A percentile compares a stretch with the other conserved stretches of the same genome.
These are phyloP conservation scores for Crotalus adamanteus DNA, from an alignment of 2,797 vertebrate species.

Conservation along the genomic window DNA sequence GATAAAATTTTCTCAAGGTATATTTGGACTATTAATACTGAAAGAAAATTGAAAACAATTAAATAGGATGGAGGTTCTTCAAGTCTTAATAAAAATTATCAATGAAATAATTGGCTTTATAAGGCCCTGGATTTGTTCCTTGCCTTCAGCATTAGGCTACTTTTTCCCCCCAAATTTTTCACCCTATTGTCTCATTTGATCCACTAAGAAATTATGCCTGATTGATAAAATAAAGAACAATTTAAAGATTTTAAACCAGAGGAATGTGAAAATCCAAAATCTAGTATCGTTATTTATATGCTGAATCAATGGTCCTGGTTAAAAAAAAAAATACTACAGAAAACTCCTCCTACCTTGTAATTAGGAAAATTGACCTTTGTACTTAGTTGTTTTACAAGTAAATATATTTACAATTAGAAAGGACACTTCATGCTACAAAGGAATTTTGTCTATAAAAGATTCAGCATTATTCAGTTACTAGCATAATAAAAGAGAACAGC, in stretches of 20 bases:
- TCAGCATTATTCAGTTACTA: background rate
- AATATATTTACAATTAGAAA: background rate
- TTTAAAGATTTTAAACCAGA: constrained; percentile 3
- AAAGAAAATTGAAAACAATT: background rate
- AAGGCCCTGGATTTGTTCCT: constrained; percentile 51
- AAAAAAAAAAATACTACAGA: constrained; percentile 8
- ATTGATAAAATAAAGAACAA: constrained; percentile 35
- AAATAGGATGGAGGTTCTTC: constrained; percentile 51
- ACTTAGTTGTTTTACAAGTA: background rate
- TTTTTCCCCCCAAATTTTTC: constrained; percentile 70
- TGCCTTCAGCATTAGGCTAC: constrained; percentile 72
- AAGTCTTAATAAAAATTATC: constrained; percentile 52
- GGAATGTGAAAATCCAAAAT: constrained; percentile 31
- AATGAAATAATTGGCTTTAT: constrained; percentile 51
- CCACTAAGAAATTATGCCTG: constrained; percentile 57
- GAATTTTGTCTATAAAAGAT: background rate
- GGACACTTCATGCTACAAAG: background rate
- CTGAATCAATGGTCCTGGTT: constrained; percentile 22
- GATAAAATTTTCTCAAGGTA: background rate
- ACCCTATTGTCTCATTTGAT: constrained; percentile 78
- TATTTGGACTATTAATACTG: background rate
- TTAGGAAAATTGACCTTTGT: background rate
- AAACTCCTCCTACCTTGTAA: background rate
- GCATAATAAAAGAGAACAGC: background rate
- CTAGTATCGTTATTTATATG: constrained; percentile 37